Base-by-base conservation (phyloP, 2,113 vertebrate species). In the Ellobius talpinus region DNA sequence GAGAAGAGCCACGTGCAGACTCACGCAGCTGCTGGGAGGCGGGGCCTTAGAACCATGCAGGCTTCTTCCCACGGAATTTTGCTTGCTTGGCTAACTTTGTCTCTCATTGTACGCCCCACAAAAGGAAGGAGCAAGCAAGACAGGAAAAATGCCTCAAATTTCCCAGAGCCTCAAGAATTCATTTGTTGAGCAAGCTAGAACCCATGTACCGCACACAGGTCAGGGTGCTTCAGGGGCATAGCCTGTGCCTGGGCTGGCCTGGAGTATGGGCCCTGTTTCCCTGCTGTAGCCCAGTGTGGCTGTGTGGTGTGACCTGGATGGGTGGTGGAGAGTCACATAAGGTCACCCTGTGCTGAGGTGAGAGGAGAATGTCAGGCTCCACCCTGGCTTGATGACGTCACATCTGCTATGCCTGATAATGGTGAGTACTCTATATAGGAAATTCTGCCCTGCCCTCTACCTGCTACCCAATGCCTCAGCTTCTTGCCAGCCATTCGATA, bases 381-480 rank as follows among this genome's bases (percentile, higher is more conserved):
- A 3, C 8, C 2, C 21, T 7, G 36, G 39, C 33, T 39, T 31
- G 50, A 19, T 72, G 58, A 39, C 3, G 16, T 73, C 13, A 0
- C 29, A 6, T 58, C 45, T 86, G 42, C 47, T 24, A 3, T 1
- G 50, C 36, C 91, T 1, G 0, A 33, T 24, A 2, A 0, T 3
- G 9, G 26, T 17, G 16, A 68, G 47, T 52, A 9, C 65, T 50
- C 0, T 26, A 11, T 2, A 7, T 29, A 50, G 24, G 3, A 0
- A 12, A 23, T 55, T 11, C 88, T 39, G 63, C 31, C 39, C 42
- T 0, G 0, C 13, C 2, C 5, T 31, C 78, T 50, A 52, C 14
- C 3, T 26, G 7, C 70, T 47, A 50, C n/a, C n/a, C 39, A 0
- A 0, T 42, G 77, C 42, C 33, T 17, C 17, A 3, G 16, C 5